Evolutionary conservation across 2,888 invertebrate genomes (phyloP).

Genomic region (Sabatieria punctata): DNA sequence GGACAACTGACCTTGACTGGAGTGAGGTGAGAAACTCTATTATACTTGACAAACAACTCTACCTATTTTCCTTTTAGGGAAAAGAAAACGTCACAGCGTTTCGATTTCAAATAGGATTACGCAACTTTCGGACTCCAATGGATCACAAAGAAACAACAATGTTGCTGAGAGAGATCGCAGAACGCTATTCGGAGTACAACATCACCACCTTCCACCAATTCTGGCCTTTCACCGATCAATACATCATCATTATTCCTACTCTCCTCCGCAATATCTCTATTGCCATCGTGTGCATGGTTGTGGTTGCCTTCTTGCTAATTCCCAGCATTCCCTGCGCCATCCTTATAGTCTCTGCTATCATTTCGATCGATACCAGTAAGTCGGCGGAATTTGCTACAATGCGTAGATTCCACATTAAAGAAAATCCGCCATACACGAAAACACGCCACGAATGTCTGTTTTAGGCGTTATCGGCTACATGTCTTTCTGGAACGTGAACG

Average conservation of each 20-base stretch:
- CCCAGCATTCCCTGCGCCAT: constrained; percentile 72
- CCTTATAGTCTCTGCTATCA: constrained; percentile 82
- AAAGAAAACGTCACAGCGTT: no score
- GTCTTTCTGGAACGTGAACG: constrained; percentile 23
- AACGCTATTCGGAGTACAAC: constrained; percentile 53
- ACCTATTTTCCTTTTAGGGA: no score
- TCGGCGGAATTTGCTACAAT: not conserved
- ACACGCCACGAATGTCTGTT: not conserved
- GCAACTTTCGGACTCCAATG: constrained; percentile 13
- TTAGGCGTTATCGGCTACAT: constrained; percentile 26
- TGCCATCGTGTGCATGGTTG: constrained; percentile 79
- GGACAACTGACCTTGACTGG: no score
- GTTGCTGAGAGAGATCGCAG: constrained; percentile 51
- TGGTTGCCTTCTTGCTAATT: constrained; percentile 77
- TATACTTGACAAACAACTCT: no score
- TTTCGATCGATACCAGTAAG: constrained; percentile 34
- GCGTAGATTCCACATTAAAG: not conserved
- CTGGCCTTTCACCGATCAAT: constrained; percentile 72
- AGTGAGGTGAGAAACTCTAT: no score
- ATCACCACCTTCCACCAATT: constrained; percentile 85
- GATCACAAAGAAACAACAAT: constrained; percentile 10
- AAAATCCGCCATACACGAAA: not conserved
- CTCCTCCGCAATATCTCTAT: constrained; percentile 52
- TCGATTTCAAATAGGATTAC: constrained; percentile 9
- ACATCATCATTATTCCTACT: constrained; percentile 26